Conservation (phyloP, 2,797 vertebrate genomes). For the Pseudochirops cupreus region DNA sequence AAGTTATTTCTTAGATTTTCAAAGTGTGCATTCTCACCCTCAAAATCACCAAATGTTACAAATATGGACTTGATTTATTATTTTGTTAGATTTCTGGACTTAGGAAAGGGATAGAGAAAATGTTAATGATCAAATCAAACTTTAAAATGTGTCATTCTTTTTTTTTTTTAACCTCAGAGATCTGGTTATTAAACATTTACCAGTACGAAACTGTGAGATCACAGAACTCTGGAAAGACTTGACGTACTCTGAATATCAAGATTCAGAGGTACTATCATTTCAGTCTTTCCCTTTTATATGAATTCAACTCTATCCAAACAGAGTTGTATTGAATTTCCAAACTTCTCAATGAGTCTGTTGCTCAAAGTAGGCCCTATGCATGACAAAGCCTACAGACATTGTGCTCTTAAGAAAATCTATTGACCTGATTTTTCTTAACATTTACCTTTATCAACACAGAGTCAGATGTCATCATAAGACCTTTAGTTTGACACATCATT, state of each 20-base stretch:
- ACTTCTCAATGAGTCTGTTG: not conserved
- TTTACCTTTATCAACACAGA: slow-evolving; percentile 8
- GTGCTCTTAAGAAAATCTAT: not conserved
- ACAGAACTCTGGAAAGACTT: not conserved
- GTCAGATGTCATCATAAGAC: not conserved
- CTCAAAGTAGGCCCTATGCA: not conserved
- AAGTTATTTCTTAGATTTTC: not conserved
- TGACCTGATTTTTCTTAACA: not conserved
- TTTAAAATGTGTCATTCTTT: not conserved
- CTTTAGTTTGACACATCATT: slow-evolving; percentile 26
- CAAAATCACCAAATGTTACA: not conserved
- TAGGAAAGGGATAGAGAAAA: not conserved
- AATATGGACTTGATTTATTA: not conserved
- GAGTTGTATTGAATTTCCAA: not conserved
- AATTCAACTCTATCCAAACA: not conserved
- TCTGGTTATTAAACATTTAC: not conserved
- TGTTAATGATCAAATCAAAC: not conserved
- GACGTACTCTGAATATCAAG: not conserved
- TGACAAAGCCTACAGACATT: not conserved
- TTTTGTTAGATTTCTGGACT: not conserved
- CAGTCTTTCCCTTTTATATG: not conserved
- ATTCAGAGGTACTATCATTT: not conserved
- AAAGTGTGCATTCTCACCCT: not conserved
- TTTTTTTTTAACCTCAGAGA: not conserved
- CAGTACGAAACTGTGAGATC: not conserved